phyloP scores from a whole-genome alignment of 1,140 invertebrate genomes.

The Pissodes strobi region DNA sequence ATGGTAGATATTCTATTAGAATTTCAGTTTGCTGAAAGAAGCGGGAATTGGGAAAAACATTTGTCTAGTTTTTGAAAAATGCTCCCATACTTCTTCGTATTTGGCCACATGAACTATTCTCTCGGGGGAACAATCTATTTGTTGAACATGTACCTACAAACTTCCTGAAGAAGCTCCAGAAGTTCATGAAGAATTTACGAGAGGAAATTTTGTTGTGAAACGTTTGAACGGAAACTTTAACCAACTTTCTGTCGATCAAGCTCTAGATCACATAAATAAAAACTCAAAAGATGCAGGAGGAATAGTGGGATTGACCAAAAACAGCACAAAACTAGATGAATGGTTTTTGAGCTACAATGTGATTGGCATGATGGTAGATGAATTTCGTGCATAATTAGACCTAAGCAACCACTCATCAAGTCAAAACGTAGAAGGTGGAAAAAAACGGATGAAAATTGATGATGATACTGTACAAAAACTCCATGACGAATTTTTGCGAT shows the following conservation, averaged over 20 bases:
- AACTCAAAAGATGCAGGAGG: conserved; percentile 9
- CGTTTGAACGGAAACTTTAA: neutral
- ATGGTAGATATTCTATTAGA: neutral
- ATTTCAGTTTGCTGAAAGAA: conserved; percentile 2
- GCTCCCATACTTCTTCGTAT: neutral
- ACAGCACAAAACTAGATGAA: conserved; percentile 15
- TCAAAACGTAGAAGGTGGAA: conserved; percentile 1
- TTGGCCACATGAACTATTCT: neutral
- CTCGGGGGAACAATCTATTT: conserved; percentile 8
- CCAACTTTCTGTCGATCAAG: conserved; percentile 7
- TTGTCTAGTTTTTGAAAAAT: neutral
- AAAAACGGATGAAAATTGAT: neutral
- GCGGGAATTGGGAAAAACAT: neutral
- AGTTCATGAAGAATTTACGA: neutral
- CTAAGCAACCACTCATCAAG: too few relatives aligned
- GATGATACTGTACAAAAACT: neutral
- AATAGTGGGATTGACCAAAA: conserved; percentile 10
- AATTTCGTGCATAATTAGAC: neutral
- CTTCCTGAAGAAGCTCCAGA: neutral
- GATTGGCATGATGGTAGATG: neutral
- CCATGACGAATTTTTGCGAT: neutral
- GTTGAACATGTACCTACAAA: neutral
- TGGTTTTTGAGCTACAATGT: neutral
- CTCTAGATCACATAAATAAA: conserved; percentile 15
- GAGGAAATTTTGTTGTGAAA: conserved; percentile 19